phyloP scores from a whole-genome alignment of 2,888 invertebrate genomes.

The Yponomeuta sedellus region DNA sequence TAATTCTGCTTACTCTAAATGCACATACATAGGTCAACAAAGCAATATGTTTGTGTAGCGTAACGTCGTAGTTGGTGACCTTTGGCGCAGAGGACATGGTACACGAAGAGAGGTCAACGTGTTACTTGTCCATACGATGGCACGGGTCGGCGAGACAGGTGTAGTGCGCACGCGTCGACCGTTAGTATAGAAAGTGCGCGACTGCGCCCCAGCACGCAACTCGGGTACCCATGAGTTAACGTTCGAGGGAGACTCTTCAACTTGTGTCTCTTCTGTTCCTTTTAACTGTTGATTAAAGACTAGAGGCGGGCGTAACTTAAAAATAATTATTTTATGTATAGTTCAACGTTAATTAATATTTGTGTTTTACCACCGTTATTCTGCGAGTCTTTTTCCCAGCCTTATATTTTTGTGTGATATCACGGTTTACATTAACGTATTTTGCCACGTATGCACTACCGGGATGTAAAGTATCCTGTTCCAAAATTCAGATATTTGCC shows the following conservation, averaged over 20 bases:
- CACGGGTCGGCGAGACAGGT: slow-evolving; percentile 66
- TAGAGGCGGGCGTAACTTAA: slow-evolving; percentile 10
- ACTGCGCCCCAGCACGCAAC: slow-evolving; percentile 70
- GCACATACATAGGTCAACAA: neutral
- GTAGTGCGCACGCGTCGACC: slow-evolving; percentile 72
- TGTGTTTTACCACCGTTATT: too few species aligned
- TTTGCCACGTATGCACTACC: too few species aligned
- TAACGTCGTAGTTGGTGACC: neutral
- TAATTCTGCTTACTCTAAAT: too few species aligned
- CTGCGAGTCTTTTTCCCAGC: too few species aligned
- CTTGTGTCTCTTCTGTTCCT: neutral
- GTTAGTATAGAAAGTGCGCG: slow-evolving; percentile 76
- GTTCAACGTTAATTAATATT: too few species aligned
- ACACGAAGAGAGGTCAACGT: neutral
- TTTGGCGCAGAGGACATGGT: neutral
- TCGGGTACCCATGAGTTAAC: slow-evolving; percentile 38
- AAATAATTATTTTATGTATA: too few species aligned
- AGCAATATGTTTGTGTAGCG: neutral
- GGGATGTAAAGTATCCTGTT: too few species aligned
- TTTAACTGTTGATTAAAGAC: neutral
- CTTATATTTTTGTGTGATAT: too few species aligned
- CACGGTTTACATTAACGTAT: too few species aligned
- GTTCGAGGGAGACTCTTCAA: too few species aligned
- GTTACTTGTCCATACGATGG: slow-evolving; percentile 15
- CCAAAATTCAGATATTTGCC: too few species aligned